These are phyloP conservation scores for Parotia lawesii DNA, from an alignment of 2,113 vertebrate species.

Conservation along the genomic window DNA sequence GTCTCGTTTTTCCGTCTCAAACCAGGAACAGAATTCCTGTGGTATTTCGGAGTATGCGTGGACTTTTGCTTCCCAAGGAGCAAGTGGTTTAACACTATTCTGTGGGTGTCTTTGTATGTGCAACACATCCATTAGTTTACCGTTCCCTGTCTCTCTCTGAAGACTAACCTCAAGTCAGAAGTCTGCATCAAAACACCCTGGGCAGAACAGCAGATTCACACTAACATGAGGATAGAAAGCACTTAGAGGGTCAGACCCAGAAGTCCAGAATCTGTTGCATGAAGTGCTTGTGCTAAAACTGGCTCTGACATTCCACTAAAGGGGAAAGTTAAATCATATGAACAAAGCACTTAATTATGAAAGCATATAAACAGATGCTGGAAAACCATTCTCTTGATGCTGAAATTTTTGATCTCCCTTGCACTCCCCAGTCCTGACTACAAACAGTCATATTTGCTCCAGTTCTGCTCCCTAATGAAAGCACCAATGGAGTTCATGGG, in stretches of 20 bases:
- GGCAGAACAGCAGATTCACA: neutral
- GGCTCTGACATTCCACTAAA: neutral
- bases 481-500: neutral
- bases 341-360: neutral
- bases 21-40: neutral
- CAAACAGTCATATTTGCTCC: neutral
- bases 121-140: neutral
- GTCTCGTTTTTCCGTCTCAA: neutral
- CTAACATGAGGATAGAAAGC: neutral
- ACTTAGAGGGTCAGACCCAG: neutral
- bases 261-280: neutral
- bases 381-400: neutral
- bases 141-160: neutral
- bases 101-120: neutral
- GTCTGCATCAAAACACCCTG: neutral
- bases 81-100: neutral
- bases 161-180: neutral
- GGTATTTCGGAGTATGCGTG: neutral
- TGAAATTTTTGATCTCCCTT: neutral
- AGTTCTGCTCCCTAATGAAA: neutral
- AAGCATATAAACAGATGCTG: neutral
- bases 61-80: neutral
- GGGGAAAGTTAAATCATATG: neutral
- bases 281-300: neutral
- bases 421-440: neutral